Conservation (phyloP, 2,797 vertebrate genomes). For the Myripristis murdjan region DNA sequence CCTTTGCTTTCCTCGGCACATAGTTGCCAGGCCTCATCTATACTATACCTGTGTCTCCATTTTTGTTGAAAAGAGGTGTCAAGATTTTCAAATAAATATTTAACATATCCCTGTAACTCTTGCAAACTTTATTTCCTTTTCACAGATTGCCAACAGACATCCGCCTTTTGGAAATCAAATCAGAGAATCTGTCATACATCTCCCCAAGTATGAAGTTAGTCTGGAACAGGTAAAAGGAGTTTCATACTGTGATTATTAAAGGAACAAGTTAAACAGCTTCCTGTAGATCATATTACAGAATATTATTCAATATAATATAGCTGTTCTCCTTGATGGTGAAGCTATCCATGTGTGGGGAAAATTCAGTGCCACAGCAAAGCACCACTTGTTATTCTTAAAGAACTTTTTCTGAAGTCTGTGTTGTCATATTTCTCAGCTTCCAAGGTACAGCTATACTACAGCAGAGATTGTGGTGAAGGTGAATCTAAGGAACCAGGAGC, state of each 20-base stretch:
- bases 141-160: conserved; percentile 96
- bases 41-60: background rate
- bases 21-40: too few species aligned
- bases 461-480: conserved; percentile 93
- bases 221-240: conserved; percentile 90
- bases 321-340: too few species aligned
- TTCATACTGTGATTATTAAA: background rate
- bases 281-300: too few species aligned
- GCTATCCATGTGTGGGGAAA: background rate
- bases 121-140: conserved; percentile 42
- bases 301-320: too few species aligned
- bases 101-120: background rate
- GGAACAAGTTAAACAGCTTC: background rate
- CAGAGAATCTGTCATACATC: conserved; percentile 91
- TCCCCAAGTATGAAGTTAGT: conserved; percentile 93
- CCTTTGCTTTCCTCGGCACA: too few species aligned
- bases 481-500: conserved; percentile 90
- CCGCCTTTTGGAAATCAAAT: conserved; percentile 99
- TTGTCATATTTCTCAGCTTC: conserved; percentile 84
- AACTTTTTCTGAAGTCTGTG: background rate
- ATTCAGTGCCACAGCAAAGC: background rate
- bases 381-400: background rate
- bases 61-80: background rate
- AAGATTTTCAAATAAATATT: background rate
- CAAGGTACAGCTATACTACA: conserved; percentile 85